Base-by-base conservation (phyloP, 1,140 invertebrate species). In the Brachionus angularis region DNA sequence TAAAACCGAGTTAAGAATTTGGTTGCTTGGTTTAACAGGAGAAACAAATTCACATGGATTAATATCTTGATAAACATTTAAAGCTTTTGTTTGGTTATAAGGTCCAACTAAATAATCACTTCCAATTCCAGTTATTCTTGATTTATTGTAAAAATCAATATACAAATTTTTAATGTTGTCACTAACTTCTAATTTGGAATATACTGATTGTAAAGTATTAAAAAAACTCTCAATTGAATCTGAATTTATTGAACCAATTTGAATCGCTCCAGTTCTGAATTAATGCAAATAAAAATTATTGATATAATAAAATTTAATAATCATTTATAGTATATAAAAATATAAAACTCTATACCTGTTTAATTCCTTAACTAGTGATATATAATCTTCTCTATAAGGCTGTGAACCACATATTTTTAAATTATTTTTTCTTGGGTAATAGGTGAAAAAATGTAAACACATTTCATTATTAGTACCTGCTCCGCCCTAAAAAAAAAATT, bases 361-460 rank as follows among this genome's bases (percentile, higher is more conserved):
- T 7, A 67, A 36, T 18, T 46, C 23, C 3, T 25, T 8, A 16
- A 67, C 7, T 3, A 67, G 21, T 8, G 2, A 10, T 4, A 2
- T 27, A 23, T 33, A 33, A 31, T 46, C 42, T 10, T 46, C 42
- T 18, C 12, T 14, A 31, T 47, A 14, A 10, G 62, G 62, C 3
- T 47, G n/a, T 34, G n/a, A 34, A 21, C 27, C 3, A 25, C 62
- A 67, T 33, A 10, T 10, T 16, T 46, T 46, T 21, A 67, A 46
- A n/a, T 29, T 47, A 23, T 16, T 29, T 18, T 29, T 67, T 10
- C 62, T n/a, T 1, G 67, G 46, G 8, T 52, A 70, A 53, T 50
- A 70, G 14, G 46, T 70, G 0, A 70, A 34, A 36, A 52, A 50
- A 25, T 52, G 29, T 3, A 52, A 39, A 29, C 67, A 70, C 46